These are phyloP conservation scores for Cantharis rustica DNA, from an alignment of 2,888 invertebrate species.

Conservation along the genomic window DNA sequence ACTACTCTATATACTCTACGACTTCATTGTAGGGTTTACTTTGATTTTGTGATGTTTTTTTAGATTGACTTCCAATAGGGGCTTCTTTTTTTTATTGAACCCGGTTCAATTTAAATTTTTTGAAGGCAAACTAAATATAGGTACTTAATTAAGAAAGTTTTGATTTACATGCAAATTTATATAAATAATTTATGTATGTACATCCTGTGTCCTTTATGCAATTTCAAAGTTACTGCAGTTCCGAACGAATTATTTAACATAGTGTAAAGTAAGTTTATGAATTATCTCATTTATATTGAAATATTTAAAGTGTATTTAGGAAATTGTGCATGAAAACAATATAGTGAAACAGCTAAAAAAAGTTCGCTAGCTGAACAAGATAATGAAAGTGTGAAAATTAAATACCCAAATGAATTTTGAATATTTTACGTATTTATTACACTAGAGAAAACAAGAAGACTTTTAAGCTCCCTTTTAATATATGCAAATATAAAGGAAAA, in stretches of 20 bases:
- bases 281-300: not conserved
- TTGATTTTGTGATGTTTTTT: not conserved
- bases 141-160: not conserved
- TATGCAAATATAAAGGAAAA: not conserved
- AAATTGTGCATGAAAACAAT: not conserved
- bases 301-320: not conserved
- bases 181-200: not conserved
- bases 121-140: not conserved
- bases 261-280: not conserved
- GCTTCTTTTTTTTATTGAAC: not conserved
- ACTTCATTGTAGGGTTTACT: not conserved
- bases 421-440: not conserved
- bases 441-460: not conserved
- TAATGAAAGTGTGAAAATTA: not conserved
- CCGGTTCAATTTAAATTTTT: not conserved
- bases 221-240: not conserved
- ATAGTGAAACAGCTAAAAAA: not conserved
- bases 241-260: not conserved
- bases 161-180: not conserved
- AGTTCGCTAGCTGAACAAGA: not conserved
- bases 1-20: too few relatives aligned
- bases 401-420: not conserved
- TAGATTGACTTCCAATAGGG: not conserved
- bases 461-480: not conserved
- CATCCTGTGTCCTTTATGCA: not conserved